Evolutionary conservation across 2,888 invertebrate species (phyloP).

Genomic region (Lepidocyrtoides sp.): DNA sequence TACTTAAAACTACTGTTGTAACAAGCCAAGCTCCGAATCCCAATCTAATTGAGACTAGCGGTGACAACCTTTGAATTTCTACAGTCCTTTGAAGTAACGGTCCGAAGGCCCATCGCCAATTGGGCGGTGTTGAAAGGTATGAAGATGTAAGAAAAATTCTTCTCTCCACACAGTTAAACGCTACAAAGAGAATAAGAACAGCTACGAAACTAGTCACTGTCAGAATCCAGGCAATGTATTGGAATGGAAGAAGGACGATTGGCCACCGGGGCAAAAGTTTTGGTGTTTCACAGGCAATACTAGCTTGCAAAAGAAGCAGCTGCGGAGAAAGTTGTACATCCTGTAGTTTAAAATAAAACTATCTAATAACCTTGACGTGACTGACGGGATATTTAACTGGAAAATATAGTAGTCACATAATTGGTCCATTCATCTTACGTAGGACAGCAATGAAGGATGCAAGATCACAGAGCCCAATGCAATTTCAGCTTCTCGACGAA

Average conservation of each 20-base stretch:
- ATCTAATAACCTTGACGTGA: too few relatives aligned
- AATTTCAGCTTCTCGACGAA: constrained; percentile 9
- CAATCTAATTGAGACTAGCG: not conserved
- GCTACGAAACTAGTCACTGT: not conserved
- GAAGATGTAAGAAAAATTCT: not conserved
- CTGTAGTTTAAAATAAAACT: too few relatives aligned
- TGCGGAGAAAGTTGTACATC: not conserved
- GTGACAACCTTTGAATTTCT: not conserved
- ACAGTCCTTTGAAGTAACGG: constrained; percentile 15
- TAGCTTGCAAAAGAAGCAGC: not conserved
- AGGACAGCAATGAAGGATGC: not conserved
- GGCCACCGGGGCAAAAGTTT: not conserved
- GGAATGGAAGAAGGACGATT: not conserved
- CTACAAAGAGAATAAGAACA: not conserved
- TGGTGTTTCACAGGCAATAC: constrained; percentile 5
- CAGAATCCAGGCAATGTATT: not conserved
- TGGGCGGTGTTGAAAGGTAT: not conserved
- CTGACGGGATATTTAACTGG: too few relatives aligned
- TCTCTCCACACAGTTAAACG: not conserved
- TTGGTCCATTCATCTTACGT: too few relatives aligned
- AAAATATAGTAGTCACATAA: too few relatives aligned
- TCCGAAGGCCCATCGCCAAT: not conserved
- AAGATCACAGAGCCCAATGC: not conserved
- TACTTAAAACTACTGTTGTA: not conserved
- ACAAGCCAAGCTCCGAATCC: not conserved